These are phyloP conservation scores for Scaptodrosophila lebanonensis DNA, from an alignment of 1,140 invertebrate species.

Conservation along the genomic window DNA sequence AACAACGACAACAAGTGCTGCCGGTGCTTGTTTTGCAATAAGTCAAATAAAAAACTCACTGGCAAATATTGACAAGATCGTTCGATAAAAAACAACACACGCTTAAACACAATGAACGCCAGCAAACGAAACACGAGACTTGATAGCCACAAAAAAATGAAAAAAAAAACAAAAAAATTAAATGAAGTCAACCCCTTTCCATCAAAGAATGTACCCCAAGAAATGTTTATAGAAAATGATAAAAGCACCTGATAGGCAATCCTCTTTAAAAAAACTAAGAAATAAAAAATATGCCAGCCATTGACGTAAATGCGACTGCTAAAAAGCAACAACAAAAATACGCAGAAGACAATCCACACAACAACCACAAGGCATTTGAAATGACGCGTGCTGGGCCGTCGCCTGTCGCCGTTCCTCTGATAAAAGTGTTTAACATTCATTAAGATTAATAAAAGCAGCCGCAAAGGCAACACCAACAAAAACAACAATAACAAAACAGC, in stretches of 20 bases:
- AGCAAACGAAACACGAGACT: slow-evolving; percentile 7
- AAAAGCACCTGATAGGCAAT: slow-evolving; percentile 5
- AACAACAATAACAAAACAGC: no score
- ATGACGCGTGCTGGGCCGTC: slow-evolving; percentile 58
- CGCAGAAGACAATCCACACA: no score
- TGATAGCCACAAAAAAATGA: background rate
- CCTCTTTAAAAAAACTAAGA: no score
- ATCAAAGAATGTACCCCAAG: no score
- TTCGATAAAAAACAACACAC: slow-evolving; percentile 32
- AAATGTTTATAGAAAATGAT: no score
- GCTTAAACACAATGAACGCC: background rate
- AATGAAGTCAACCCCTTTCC: slow-evolving; percentile 8
- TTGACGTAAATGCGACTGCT: slow-evolving; percentile 54
- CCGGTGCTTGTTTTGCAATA: slow-evolving; percentile 30
- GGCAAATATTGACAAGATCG: slow-evolving; percentile 67
- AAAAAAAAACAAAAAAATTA: slow-evolving; percentile 13
- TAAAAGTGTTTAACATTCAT: slow-evolving; percentile 76
- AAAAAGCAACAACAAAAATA: slow-evolving; percentile 22
- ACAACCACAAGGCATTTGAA: slow-evolving; percentile 43
- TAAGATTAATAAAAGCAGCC: slow-evolving; percentile 66
- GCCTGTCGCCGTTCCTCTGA: slow-evolving; percentile 40
- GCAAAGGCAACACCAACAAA: slow-evolving; percentile 1
- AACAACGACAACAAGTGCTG: no score
- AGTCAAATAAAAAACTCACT: slow-evolving; percentile 60
- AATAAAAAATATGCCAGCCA: background rate